Base-by-base conservation (phyloP, 1,140 invertebrate genomes). In the Lysiphlebus fabarum region DNA sequence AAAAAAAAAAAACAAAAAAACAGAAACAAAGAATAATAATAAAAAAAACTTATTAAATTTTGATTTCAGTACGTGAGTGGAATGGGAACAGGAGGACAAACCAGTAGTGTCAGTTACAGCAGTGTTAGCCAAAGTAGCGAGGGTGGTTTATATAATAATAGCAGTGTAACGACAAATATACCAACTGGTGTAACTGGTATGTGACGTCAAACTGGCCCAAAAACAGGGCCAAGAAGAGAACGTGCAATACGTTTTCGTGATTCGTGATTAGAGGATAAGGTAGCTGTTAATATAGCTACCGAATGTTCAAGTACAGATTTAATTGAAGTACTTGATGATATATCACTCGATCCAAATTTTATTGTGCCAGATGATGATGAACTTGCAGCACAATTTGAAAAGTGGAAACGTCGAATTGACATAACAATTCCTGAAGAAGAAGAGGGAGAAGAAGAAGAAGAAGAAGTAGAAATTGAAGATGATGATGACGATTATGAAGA, bases 71-170 rank as follows among this genome's bases (percentile, higher is more conserved):
- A 76, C 56, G 70, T 71, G 48, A 56, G 70, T 36, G 72, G 74
- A 58, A 71, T 69, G 66, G 68, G 67, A 48, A 53, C 67, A 10
- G 67, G 72, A 17, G 72, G 68, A 6, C 70, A 74, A 50, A 68
- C 72, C 6, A 77, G 74, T 58, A 75, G 70, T 48, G 74, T 76
- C 17, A 77, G 74, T 51, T 77, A 77, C 62, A 76, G 75, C 41
- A 77, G 75, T 59, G 75, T 77, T 10, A 75, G 73, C 53, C 74
- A 77, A 36, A 76, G 73, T 63, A 77, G 74, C 61, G 74, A 77
- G 12, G 69, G 70, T 3, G 74, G 73, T 14, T 59, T 65, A 26
- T 75, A 69, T 50, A 53, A 62, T 58, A 40, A 62, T 51, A 68
- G 63, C 47, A 34, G 42, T 6, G 53, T 50, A 9, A 49, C 51